phyloP scores from a whole-genome alignment of 92 coral and sea anemone species.

The Siderastrea radians region DNA sequence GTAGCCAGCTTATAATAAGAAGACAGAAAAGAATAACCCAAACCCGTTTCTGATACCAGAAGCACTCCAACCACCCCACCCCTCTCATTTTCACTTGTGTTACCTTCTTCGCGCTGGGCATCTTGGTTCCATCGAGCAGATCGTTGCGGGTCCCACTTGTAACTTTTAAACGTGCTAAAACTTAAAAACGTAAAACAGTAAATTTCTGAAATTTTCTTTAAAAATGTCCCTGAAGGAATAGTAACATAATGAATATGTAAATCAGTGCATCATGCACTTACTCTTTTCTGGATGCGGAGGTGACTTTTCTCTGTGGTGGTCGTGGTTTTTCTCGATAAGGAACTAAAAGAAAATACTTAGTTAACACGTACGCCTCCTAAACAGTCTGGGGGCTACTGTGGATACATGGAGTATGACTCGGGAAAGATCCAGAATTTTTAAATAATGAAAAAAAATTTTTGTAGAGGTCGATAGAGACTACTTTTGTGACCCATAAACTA shows the following conservation, averaged over 20 bases:
- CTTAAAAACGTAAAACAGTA: conserved; percentile 18
- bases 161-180: conserved; percentile 95
- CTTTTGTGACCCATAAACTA: no score
- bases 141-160: conserved; percentile 97
- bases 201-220: neutral
- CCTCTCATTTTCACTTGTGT: neutral
- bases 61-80: neutral
- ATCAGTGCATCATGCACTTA: conserved; percentile 14
- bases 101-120: conserved; percentile 99
- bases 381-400: no score
- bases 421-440: no score
- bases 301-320: conserved; percentile 74
- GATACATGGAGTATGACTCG: no score
- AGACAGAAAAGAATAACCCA: neutral
- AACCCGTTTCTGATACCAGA: neutral
- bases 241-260: neutral
- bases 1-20: no score
- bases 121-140: conserved; percentile 99
- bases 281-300: conserved; percentile 89
- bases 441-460: no score
- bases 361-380: no score
- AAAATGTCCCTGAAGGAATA: neutral
- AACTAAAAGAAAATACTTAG: conserved; percentile 34
- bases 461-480: no score
- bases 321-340: conserved; percentile 61